Evolutionary conservation across 1,140 invertebrate species (phyloP).

Genomic region (Zelostemma sp.): DNA sequence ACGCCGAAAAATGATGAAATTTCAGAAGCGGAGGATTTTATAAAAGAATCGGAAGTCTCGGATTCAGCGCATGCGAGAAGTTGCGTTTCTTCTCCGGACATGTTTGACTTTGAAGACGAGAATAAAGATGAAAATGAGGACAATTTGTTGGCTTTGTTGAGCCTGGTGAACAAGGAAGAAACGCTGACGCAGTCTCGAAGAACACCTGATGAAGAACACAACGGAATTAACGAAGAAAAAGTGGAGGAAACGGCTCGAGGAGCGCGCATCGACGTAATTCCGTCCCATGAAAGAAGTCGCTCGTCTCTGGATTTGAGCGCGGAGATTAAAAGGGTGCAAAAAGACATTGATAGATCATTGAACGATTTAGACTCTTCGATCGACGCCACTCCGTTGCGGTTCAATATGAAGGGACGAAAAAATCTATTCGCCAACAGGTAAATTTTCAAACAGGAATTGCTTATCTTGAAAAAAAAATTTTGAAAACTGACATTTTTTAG

Average conservation of each 20-base stretch:
- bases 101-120: slow-evolving; percentile 33
- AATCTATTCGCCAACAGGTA: slow-evolving; percentile 52
- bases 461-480: too few relatives aligned
- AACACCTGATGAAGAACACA: not conserved
- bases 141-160: slow-evolving; percentile 27
- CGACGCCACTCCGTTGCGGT: slow-evolving; percentile 16
- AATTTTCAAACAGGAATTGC: too few relatives aligned
- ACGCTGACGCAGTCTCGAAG: slow-evolving; percentile 1
- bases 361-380: slow-evolving; percentile 44
- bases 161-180: slow-evolving; percentile 24
- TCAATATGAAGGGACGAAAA: slow-evolving; percentile 7
- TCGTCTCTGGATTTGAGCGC: slow-evolving; percentile 42
- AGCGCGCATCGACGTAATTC: not conserved
- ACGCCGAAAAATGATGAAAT: not conserved
- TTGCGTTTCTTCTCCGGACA: slow-evolving; percentile 34
- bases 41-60: slow-evolving; percentile 8
- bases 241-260: not conserved
- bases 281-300: not conserved
- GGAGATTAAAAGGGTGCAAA: slow-evolving; percentile 53
- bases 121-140: slow-evolving; percentile 7
- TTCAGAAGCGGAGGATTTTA: not conserved
- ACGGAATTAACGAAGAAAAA: slow-evolving; percentile 1
- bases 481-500: too few relatives aligned
- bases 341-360: slow-evolving; percentile 38
- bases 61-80: not conserved